Percentiles rank a stretch among this genome's conserved stretches.
Evolutionary conservation across 2,113 vertebrate genomes (phyloP).

Genomic region (Talpa occidentalis): DNA sequence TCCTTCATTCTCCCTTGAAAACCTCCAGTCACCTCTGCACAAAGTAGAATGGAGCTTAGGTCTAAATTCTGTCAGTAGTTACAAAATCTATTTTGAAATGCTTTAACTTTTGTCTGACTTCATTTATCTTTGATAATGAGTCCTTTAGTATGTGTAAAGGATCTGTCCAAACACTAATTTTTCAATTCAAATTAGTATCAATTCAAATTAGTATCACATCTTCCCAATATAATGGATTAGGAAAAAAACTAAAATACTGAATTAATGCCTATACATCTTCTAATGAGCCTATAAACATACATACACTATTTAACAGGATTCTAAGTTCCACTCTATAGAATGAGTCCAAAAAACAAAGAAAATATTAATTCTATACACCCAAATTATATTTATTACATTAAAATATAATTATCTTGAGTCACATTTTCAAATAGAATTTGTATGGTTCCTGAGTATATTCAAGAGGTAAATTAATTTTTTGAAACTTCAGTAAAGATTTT

Average conservation of each 20-base stretch:
- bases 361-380: neutral
- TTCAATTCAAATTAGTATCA: neutral
- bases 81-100: neutral
- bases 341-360: neutral
- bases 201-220: too few relatives aligned
- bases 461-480: neutral
- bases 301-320: neutral
- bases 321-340: neutral
- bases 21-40: neutral
- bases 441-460: neutral
- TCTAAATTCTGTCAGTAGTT: neutral
- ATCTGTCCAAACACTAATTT: neutral
- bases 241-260: neutral
- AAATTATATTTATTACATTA: conserved; percentile 14
- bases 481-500: neutral
- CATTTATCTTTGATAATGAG: neutral
- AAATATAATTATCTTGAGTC: neutral
- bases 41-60: neutral
- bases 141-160: neutral
- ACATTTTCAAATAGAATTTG: neutral
- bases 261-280: neutral
- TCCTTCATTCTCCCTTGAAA: neutral
- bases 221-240: neutral
- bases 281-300: neutral
- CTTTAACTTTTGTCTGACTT: neutral